Evolutionary conservation across 1,140 invertebrate species (phyloP), one percentile per base, ranked within the genome.

Genomic region (Ceratosolen solmsi): DNA sequence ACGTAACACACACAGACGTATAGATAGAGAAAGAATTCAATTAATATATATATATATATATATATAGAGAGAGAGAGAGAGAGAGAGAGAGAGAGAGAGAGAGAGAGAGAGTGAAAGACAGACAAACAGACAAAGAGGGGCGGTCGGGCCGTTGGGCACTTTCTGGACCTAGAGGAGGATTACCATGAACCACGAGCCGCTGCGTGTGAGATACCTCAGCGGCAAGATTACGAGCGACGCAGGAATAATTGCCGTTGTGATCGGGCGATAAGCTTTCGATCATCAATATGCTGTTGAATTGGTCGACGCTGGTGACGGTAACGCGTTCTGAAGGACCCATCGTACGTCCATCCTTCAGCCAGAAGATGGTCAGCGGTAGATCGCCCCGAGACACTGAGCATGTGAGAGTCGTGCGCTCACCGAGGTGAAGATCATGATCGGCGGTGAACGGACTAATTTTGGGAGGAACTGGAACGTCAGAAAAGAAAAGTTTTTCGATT

Each of bases 361-460:
- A 97, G 9, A 92, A 93, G 82, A 96, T 95, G 41, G 93, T 94
- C 84, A 97, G 89, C 17, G 96, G 96, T 58, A 94, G 91, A 90
- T 96, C 95, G 73, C 96, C 96, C 87, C 95, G 95, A 79, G 94
- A 95, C 83, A 96, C 94, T 22, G 95, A 95, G 90, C 95, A 96
- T 77, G 95, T 95, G 73, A 96, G 91, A 56, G 94, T 95, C 56
- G 95, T 95, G 51, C 95, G 92, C 87, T 96, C 95, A 65, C 94
- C 95, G 86, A 97, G 94, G 86, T 96, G 94, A 38, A 96, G 92
- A 84, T 94, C 94, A 81, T 94, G 92, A 86, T 94, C 94, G 75
- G 94, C 94, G 84, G 94, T 94, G 91, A 96, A 95, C 72, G 95
- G 94, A 91, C 95, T 95, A 91, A 96, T 93, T 93, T 96, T 96